Conservation (phyloP, 2,888 invertebrate species). For the Odontocolon sp. region DNA sequence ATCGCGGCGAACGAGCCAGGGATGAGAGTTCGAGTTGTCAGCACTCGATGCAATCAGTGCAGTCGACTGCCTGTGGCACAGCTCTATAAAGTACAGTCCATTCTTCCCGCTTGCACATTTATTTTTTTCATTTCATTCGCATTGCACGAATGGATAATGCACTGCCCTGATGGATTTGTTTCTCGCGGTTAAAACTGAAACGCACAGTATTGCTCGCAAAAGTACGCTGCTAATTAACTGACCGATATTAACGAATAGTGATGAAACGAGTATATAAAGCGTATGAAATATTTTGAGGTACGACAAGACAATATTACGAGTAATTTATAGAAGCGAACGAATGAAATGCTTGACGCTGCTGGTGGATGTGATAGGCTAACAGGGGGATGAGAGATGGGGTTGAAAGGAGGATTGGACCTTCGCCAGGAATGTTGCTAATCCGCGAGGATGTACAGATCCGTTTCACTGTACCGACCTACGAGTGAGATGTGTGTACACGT, state of each 20-base stretch:
- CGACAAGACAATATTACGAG: constrained; percentile 62
- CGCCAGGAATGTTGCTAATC: constrained; percentile 71
- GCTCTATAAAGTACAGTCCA: constrained; percentile 1
- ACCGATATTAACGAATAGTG: constrained; percentile 44
- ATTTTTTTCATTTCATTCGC: constrained; percentile 19
- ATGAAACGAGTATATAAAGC: constrained; percentile 25
- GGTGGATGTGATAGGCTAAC: constrained; percentile 45
- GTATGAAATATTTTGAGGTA: constrained; percentile 53
- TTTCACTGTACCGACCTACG: constrained; percentile 48
- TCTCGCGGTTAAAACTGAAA: constrained; percentile 1
- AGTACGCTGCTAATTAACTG: constrained; percentile 36
- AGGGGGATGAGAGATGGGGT: constrained; percentile 37
- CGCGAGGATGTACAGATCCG: constrained; percentile 60
- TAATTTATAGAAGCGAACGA: constrained; percentile 65
- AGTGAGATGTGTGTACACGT: constrained; percentile 45
- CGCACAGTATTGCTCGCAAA: constrained; percentile 11
- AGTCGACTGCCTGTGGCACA: constrained; percentile 8
- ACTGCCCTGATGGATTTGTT: constrained; percentile 17
- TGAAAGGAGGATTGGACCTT: constrained; percentile 62
- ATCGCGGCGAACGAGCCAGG: constrained; percentile 13
- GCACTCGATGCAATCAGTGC: constrained; percentile 31
- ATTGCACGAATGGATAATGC: constrained; percentile 13
- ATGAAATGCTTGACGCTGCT: constrained; percentile 41
- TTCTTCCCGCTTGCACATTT: constrained; percentile 19
- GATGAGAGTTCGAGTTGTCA: constrained; percentile 41